phyloP scores from a whole-genome alignment of 1,140 invertebrate species.

The Homarus americanus region DNA sequence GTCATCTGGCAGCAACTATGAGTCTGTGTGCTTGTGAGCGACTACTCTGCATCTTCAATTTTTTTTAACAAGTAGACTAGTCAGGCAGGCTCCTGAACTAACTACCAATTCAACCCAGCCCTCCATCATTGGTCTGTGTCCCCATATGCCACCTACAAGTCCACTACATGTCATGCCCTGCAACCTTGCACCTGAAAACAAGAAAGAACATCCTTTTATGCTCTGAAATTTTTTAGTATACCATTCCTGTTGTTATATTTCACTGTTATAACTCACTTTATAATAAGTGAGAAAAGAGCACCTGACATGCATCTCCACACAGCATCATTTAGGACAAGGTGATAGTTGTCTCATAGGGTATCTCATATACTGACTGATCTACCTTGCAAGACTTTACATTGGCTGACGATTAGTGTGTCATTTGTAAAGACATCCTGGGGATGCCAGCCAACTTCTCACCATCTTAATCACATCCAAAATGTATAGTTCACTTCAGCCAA shows the following conservation, averaged over 20 bases:
- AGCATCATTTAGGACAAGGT: not conserved
- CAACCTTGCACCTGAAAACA: not conserved
- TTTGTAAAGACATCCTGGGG: slow-evolving; percentile 8
- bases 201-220: not conserved
- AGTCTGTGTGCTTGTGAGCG: slow-evolving; percentile 41
- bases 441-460: slow-evolving; percentile 31
- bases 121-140: slow-evolving; percentile 39
- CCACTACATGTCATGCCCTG: not conserved
- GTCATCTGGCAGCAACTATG: not conserved
- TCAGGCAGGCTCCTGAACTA: slow-evolving; percentile 71
- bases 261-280: not conserved
- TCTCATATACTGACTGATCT: not conserved
- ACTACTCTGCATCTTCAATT: slow-evolving; percentile 47
- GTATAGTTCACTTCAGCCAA: not conserved
- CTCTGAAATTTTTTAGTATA: not conserved
- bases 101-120: slow-evolving; percentile 47
- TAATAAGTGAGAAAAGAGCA: not conserved
- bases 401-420: not conserved
- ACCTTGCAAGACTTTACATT: not conserved
- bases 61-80: slow-evolving; percentile 65
- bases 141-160: not conserved
- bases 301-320: not conserved
- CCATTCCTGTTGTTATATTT: slow-evolving; percentile 5
- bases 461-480: slow-evolving; percentile 27
- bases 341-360: not conserved